Evolutionary conservation across 1,140 invertebrate genomes (phyloP).

Genomic region (Ceratoteleas bidentatus): DNA sequence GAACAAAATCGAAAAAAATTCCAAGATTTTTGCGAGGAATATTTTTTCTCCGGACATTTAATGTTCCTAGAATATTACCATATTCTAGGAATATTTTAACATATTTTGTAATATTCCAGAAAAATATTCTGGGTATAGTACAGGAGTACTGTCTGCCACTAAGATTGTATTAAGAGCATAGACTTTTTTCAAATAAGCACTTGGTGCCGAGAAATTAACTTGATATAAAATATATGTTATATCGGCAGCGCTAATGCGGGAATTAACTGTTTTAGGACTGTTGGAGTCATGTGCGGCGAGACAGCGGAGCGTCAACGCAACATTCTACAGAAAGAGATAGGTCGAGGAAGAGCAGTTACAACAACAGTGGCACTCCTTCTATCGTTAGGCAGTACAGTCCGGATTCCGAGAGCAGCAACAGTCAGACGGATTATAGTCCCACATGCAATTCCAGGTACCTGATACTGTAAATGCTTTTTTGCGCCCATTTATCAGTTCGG

Average conservation of each 20-base stretch:
- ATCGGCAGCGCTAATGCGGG: slow-evolving; percentile 40
- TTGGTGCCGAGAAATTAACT: slow-evolving; percentile 41
- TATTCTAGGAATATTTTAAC: too few species aligned
- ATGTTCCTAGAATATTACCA: too few species aligned
- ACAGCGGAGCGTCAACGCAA: slow-evolving; percentile 87
- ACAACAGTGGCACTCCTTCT: slow-evolving; percentile 73
- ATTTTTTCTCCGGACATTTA: too few species aligned
- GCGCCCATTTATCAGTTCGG: slow-evolving; percentile 7
- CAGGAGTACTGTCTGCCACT: too few species aligned
- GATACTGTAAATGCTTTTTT: slow-evolving; percentile 29
- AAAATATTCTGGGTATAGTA: too few species aligned
- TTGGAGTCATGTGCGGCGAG: slow-evolving; percentile 81
- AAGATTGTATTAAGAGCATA: too few species aligned
- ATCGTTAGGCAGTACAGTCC: slow-evolving; percentile 77
- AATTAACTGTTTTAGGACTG: slow-evolving; percentile 73
- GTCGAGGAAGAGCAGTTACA: slow-evolving; percentile 77
- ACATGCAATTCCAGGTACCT: slow-evolving; percentile 78
- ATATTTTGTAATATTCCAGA: too few species aligned
- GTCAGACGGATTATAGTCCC: slow-evolving; percentile 78
- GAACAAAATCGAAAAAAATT: too few species aligned
- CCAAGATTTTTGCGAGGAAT: too few species aligned
- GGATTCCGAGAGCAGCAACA: slow-evolving; percentile 78
- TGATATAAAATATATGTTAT: too few species aligned
- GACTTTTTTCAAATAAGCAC: too few species aligned
- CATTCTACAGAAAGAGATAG: slow-evolving; percentile 81